These are phyloP conservation scores for Ameiurus melas DNA, from an alignment of 2,113 vertebrate species.

Conservation along the genomic window DNA sequence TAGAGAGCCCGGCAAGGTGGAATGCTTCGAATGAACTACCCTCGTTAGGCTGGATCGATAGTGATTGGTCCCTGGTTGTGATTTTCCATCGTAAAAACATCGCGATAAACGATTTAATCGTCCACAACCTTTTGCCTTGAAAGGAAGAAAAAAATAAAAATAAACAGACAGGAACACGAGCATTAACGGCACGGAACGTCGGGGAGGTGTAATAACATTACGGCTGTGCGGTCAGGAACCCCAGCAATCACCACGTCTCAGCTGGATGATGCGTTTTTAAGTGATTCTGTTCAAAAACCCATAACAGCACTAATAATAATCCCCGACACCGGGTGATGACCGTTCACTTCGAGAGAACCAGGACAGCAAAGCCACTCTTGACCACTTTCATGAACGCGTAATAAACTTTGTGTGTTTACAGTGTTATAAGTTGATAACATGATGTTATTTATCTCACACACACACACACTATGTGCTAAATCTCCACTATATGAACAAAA, in stretches of 20 bases:
- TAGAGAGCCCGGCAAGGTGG: not conserved
- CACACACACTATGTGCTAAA: not conserved
- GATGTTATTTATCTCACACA: not conserved
- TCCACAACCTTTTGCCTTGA: not conserved
- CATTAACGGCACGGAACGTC: not conserved
- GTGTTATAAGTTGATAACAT: not conserved
- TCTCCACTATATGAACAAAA: not conserved
- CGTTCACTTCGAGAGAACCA: not conserved
- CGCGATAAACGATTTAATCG: no score
- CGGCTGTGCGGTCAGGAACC: not conserved
- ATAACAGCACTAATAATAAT: not conserved
- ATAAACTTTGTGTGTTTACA: no score
- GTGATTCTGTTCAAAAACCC: not conserved
- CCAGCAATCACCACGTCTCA: not conserved
- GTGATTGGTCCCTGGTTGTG: not conserved
- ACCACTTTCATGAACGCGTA: no score
- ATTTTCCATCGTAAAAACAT: not conserved
- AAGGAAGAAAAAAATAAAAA: not conserved
- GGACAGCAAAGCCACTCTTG: not conserved
- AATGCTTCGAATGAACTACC: not conserved
- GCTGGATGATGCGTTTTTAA: not conserved
- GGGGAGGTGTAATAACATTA: not conserved
- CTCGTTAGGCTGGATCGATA: not conserved
- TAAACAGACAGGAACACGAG: not conserved
- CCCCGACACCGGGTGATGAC: no score